Percentiles rank a stretch among this genome's conserved stretches.
Conservation (phyloP, 2,888 invertebrate species). For the Megaustenia siamemsis region DNA sequence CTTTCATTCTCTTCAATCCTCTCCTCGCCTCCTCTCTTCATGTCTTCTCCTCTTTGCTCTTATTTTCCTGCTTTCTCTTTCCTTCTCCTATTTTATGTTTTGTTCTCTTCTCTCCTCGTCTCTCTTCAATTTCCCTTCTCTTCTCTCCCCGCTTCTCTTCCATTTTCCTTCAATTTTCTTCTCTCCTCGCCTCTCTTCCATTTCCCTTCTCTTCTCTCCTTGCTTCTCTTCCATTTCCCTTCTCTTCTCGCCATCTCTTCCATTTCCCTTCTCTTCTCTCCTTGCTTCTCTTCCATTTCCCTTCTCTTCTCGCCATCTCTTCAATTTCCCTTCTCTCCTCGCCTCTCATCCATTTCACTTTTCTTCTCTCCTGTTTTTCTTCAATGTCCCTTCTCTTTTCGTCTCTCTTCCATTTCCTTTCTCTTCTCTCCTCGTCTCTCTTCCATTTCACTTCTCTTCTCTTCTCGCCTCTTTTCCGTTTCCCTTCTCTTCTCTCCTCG, state of each 20-base stretch:
- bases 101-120: background rate
- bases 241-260: background rate
- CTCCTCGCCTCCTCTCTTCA: background rate
- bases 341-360: no score
- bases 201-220: background rate
- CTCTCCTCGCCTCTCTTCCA: background rate
- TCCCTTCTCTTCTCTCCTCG: background rate
- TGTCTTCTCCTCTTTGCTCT: background rate
- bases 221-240: background rate
- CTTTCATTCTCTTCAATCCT: background rate
- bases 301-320: background rate
- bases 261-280: background rate
- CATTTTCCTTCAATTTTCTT: background rate
- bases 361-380: background rate
- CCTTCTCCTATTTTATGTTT: background rate
- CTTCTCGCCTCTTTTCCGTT: background rate
- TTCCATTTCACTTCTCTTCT: background rate
- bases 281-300: background rate
- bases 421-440: background rate
- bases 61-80: background rate
- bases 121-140: background rate
- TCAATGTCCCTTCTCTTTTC: no score
- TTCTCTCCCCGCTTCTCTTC: no score
- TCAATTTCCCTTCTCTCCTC: no score
- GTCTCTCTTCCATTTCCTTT: no score